phyloP scores from a whole-genome alignment of 2,888 invertebrate genomes.

The Heliconius ismenius region DNA sequence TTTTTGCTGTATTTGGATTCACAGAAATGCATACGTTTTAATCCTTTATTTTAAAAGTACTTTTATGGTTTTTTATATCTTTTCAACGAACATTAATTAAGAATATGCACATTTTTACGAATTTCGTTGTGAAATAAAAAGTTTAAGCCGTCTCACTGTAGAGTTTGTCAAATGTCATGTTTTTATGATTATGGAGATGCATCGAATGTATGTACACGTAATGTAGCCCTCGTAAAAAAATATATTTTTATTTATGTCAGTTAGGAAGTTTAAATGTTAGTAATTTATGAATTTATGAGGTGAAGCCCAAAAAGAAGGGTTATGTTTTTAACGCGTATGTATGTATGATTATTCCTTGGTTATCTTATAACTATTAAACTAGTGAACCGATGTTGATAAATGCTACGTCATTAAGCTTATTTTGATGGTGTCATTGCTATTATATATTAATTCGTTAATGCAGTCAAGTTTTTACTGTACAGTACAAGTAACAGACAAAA shows the following conservation, averaged over 20 bases:
- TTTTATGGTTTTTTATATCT: not conserved
- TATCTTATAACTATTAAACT: too few species aligned
- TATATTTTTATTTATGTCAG: not conserved
- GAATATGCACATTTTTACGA: not conserved
- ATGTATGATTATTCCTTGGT: too few species aligned
- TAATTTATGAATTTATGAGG: too few species aligned
- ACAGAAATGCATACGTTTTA: constrained; percentile 3
- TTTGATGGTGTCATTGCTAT: too few species aligned
- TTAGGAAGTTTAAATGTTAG: not conserved
- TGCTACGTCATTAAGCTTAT: too few species aligned
- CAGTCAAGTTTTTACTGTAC: too few species aligned
- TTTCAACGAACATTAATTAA: not conserved
- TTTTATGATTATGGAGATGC: not conserved
- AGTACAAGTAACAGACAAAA: too few species aligned
- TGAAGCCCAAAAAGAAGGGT: too few species aligned
- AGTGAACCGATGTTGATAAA: too few species aligned
- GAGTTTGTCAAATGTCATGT: constrained; percentile 10
- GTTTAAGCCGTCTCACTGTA: not conserved
- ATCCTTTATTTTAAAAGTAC: constrained; percentile 1
- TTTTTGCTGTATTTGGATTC: not conserved
- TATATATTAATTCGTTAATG: too few species aligned
- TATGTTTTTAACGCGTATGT: too few species aligned
- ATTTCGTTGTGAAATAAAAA: constrained; percentile 4
- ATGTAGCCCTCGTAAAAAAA: not conserved
- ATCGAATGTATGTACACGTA: not conserved